Conservation (phyloP, 2,888 invertebrate species). For the Aethes cnicana region DNA sequence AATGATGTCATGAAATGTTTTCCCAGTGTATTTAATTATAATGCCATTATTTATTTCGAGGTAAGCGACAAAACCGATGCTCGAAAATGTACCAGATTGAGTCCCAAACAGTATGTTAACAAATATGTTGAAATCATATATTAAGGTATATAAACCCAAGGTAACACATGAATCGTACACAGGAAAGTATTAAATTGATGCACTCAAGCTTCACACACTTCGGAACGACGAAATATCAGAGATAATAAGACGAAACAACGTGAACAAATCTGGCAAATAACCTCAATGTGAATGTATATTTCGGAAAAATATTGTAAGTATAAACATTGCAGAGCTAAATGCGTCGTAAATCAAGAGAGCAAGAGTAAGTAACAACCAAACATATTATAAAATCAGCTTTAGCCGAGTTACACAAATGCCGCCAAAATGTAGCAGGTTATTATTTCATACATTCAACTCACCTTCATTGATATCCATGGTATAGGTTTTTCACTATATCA, state of each 20-base stretch:
- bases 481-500: constrained; percentile 7
- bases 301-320: neutral
- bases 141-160: too few relatives aligned
- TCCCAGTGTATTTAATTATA: too few relatives aligned
- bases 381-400: neutral
- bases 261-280: constrained; percentile 17
- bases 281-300: constrained; percentile 7
- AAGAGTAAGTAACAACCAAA: neutral
- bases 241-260: neutral
- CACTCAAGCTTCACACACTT: neutral
- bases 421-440: constrained; percentile 46
- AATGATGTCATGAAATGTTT: too few relatives aligned
- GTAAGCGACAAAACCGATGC: too few relatives aligned
- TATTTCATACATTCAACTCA: constrained; percentile 41
- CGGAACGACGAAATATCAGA: neutral
- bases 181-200: too few relatives aligned
- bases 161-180: too few relatives aligned
- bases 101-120: too few relatives aligned
- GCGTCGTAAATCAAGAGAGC: neutral
- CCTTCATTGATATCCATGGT: constrained; percentile 72
- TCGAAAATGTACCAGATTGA: too few relatives aligned
- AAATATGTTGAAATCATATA: too few relatives aligned
- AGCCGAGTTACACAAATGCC: constrained; percentile 25
- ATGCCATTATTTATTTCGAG: too few relatives aligned
- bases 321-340: neutral